phyloP scores from a whole-genome alignment of 2,113 vertebrate species.

The Ceyx margarethae region DNA sequence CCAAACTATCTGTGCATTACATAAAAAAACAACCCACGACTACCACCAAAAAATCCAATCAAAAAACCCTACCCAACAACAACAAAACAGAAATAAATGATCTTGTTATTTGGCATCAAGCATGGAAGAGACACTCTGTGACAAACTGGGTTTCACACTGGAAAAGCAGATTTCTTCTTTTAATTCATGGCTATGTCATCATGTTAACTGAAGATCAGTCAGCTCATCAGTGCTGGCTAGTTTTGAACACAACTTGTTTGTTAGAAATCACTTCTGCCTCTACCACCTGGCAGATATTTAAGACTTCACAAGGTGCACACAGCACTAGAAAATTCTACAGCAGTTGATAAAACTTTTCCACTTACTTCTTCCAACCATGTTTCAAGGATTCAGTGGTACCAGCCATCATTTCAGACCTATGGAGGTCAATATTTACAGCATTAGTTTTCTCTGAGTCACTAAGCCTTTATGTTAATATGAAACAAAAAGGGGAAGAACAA shows the following conservation, averaged over 20 bases:
- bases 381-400: slow-evolving; percentile 44
- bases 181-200: neutral
- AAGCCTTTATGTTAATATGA: neutral
- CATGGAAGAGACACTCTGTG: neutral
- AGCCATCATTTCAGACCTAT: slow-evolving; percentile 52
- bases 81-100: neutral
- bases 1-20: neutral
- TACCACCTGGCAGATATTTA: neutral
- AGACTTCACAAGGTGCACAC: neutral
- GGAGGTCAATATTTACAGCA: slow-evolving; percentile 47
- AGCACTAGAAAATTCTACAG: slow-evolving; percentile 20
- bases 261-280: neutral
- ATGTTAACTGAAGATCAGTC: neutral
- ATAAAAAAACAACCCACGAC: neutral
- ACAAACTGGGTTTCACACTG: neutral
- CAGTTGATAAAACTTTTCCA: slow-evolving; percentile 39
- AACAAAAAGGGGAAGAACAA: neutral
- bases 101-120: neutral
- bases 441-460: slow-evolving; percentile 32
- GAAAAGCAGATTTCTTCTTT: neutral
- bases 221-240: neutral
- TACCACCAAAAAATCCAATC: no score
- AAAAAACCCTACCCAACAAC: no score
- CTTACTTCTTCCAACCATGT: slow-evolving; percentile 52
- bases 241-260: neutral